Percentiles rank a stretch among this genome's conserved stretches.
These are phyloP conservation scores for Caenorhabditis zanzibari DNA, from an alignment of 2,888 invertebrate genomes.

Conservation along the genomic window DNA sequence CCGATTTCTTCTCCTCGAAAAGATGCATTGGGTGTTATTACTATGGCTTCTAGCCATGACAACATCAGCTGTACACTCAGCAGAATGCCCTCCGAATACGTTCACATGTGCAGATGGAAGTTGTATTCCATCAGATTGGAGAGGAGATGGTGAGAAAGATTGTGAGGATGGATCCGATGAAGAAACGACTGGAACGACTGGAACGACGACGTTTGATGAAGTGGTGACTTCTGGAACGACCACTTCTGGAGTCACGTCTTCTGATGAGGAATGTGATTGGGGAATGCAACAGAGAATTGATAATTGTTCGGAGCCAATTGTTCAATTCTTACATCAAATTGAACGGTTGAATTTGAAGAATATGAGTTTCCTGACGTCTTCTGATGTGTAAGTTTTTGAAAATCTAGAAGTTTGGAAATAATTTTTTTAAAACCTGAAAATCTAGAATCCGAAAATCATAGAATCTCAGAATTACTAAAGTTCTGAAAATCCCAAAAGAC, in stretches of 20 bases:
- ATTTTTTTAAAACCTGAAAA: neutral
- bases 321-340: conserved; percentile 71
- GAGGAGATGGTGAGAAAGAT: conserved; percentile 81
- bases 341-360: conserved; percentile 61
- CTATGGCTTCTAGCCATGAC: conserved; percentile 58
- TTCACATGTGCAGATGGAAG: conserved; percentile 79
- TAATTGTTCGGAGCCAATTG: conserved; percentile 74
- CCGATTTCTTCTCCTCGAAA: conserved; percentile 5
- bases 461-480: neutral
- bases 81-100: conserved; percentile 77
- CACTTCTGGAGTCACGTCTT: conserved; percentile 28
- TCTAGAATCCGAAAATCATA: neutral
- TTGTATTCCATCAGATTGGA: conserved; percentile 82
- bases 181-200: conserved; percentile 24
- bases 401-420: neutral
- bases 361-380: conserved; percentile 53
- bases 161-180: conserved; percentile 80
- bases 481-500: too few species aligned
- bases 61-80: conserved; percentile 25
- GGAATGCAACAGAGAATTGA: conserved; percentile 73
- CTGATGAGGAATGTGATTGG: conserved; percentile 68
- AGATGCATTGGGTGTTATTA: conserved; percentile 60
- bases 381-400: conserved; percentile 43
- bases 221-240: conserved; percentile 41
- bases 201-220: conserved; percentile 55